Conservation (phyloP, 2,888 invertebrate species). For the Diarsia rubi region DNA sequence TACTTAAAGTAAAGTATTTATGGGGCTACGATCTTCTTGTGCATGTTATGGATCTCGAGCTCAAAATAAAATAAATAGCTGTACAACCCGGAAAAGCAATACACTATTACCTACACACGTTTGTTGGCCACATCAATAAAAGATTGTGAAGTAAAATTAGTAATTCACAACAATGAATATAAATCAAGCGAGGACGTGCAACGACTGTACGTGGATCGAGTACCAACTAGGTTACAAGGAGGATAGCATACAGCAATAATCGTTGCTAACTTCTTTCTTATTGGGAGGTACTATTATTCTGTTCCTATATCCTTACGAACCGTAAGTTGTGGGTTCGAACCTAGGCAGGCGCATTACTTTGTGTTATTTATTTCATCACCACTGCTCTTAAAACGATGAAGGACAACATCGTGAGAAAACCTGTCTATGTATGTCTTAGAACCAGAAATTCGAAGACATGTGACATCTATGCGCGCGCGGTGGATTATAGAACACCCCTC, state of each 20-base stretch:
- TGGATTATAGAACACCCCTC: too few species aligned
- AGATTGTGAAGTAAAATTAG: conserved; percentile 66
- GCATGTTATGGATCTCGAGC: background rate
- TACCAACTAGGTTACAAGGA: conserved; percentile 15
- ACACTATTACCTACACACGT: conserved; percentile 25
- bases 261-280: conserved; percentile 9
- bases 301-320: background rate
- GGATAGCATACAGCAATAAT: conserved; percentile 14
- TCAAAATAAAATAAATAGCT: conserved; percentile 12
- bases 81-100: conserved; percentile 54
- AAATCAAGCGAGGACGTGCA: conserved; percentile 66
- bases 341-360: too few species aligned
- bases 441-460: too few species aligned
- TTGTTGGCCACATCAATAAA: conserved; percentile 60
- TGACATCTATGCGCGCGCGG: too few species aligned
- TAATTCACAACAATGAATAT: conserved; percentile 68
- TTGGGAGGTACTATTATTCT: background rate
- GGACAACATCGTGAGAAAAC: too few species aligned
- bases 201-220: conserved; percentile 55
- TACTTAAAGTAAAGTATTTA: too few species aligned
- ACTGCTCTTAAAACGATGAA: too few species aligned
- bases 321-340: too few species aligned
- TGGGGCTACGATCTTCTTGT: too few species aligned
- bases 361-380: too few species aligned
- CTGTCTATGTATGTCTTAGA: too few species aligned